Percentiles rank a stretch among this genome's conserved stretches.
phyloP scores from a whole-genome alignment of 2,113 vertebrate species.

The Alethe diademata region DNA sequence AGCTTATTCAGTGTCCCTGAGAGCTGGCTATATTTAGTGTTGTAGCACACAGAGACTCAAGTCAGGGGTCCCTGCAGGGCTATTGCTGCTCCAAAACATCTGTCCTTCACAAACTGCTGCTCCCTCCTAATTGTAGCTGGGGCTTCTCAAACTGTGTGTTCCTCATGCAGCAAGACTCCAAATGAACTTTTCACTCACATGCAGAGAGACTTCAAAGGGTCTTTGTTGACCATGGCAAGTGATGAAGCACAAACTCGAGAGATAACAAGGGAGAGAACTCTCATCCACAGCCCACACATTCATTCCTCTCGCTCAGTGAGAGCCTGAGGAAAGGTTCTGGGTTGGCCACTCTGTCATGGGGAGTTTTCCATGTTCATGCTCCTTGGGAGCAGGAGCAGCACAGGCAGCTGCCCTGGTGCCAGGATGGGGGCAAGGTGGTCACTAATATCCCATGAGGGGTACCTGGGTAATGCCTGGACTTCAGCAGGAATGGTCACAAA shows the following conservation, averaged over 20 bases:
- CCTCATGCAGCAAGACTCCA: neutral
- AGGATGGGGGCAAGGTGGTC: too few species aligned
- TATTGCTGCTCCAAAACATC: neutral
- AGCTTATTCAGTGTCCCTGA: neutral
- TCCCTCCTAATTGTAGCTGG: neutral
- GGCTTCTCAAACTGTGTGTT: neutral
- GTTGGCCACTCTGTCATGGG: neutral
- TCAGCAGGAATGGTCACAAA: neutral
- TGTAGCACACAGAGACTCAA: neutral
- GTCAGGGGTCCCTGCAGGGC: neutral
- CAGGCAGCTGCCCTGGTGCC: neutral
- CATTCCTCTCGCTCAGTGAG: neutral
- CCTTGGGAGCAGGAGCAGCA: neutral
- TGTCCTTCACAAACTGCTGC: neutral
- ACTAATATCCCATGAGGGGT: neutral
- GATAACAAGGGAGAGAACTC: neutral
- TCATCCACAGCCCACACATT: neutral
- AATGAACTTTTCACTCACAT: rapidly evolving
- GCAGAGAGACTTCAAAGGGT: neutral
- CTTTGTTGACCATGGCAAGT: neutral
- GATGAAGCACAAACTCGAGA: neutral
- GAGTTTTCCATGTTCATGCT: neutral
- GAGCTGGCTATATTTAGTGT: neutral
- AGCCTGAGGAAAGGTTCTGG: neutral
- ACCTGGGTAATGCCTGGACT: neutral